Conservation (phyloP, 2,797 vertebrate species). For the Malacoraja senta region DNA sequence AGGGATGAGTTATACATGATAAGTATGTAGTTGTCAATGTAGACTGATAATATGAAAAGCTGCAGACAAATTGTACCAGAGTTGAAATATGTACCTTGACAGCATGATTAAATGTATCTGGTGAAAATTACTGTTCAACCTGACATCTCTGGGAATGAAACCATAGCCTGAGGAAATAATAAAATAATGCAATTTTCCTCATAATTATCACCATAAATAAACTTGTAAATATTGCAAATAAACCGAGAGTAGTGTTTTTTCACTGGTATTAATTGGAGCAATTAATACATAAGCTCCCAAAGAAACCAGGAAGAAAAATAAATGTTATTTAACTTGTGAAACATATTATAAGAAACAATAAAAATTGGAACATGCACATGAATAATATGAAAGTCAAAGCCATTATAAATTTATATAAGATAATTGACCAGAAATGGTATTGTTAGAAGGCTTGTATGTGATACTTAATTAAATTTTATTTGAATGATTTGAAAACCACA, state of each 20-base stretch:
- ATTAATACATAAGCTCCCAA: not conserved
- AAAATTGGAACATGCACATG: no score
- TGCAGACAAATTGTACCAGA: not conserved
- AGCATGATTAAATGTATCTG: not conserved
- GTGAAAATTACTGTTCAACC: not conserved
- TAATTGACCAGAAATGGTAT: no score
- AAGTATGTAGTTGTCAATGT: not conserved
- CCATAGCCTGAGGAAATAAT: constrained; percentile 8
- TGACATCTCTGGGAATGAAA: not conserved
- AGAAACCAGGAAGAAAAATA: no score
- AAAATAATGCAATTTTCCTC: constrained; percentile 20
- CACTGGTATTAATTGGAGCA: not conserved
- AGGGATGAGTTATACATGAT: not conserved
- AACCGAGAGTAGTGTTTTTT: not conserved
- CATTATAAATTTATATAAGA: no score
- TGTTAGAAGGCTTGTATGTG: no score
- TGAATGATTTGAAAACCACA: no score
- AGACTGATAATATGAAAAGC: not conserved
- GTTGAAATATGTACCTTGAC: not conserved
- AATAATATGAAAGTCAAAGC: no score
- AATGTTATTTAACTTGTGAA: no score
- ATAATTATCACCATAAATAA: not conserved
- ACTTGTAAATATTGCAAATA: not conserved
- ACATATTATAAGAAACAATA: no score
- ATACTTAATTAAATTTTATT: no score